phyloP scores from a whole-genome alignment of 2,113 vertebrate genomes.

The Penelope pileata region DNA sequence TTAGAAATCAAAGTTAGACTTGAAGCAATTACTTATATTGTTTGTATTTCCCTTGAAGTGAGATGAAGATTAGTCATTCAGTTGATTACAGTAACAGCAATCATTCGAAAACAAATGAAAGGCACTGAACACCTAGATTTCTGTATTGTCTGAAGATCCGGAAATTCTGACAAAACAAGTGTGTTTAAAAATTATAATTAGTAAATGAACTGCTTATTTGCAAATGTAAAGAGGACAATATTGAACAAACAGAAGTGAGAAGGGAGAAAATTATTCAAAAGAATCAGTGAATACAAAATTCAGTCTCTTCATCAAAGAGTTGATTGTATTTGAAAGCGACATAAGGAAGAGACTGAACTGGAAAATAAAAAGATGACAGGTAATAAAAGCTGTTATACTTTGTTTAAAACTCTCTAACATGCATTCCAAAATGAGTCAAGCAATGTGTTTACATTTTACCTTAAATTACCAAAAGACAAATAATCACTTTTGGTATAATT shows the following conservation, averaged over 20 bases:
- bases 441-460: background rate
- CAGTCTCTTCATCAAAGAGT: background rate
- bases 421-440: background rate
- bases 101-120: slow-evolving; percentile 50
- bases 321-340: background rate
- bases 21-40: slow-evolving; percentile 28
- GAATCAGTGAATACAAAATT: background rate
- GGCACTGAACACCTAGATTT: slow-evolving; percentile 9
- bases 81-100: slow-evolving; percentile 28
- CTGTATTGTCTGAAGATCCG: background rate
- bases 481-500: background rate
- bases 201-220: background rate
- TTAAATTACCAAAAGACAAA: background rate
- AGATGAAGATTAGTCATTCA: slow-evolving; percentile 19
- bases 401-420: background rate
- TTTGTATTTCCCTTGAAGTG: slow-evolving; percentile 28
- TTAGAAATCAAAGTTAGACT: slow-evolving; percentile 20
- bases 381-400: background rate
- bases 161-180: background rate
- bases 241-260: background rate
- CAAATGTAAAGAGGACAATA: background rate
- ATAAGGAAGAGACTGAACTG: background rate
- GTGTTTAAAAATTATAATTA: background rate
- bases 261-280: background rate
- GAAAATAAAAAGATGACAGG: background rate